Evolutionary conservation across 2,113 vertebrate species (phyloP).

Genomic region (Cnemophilus loriae): DNA sequence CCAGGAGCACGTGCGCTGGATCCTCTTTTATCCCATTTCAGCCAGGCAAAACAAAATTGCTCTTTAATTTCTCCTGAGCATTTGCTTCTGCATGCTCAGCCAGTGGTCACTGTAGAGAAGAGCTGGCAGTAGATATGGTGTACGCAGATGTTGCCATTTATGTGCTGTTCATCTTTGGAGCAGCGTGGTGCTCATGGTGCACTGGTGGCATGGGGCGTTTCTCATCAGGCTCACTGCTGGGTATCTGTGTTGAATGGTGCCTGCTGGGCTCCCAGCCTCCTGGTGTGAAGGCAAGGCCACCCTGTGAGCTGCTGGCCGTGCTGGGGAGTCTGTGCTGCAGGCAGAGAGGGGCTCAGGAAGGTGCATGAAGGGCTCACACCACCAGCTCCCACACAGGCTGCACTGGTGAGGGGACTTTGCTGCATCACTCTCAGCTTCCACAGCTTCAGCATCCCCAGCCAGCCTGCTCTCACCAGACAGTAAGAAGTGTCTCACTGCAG

Average conservation of each 20-base stretch:
- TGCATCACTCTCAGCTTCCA: neutral
- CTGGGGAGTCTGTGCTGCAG: neutral
- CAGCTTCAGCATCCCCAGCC: neutral
- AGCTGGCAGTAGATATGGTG: neutral
- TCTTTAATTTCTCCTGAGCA: neutral
- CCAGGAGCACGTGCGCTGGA: neutral
- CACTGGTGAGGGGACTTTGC: fast-evolving
- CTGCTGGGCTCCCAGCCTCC: neutral
- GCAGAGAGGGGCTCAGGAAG: neutral
- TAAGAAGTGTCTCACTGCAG: neutral
- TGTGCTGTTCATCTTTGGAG: neutral
- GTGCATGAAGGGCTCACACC: neutral
- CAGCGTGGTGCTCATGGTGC: fast-evolving
- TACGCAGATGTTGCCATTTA: neutral
- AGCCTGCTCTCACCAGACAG: neutral
- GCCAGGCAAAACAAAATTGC: neutral
- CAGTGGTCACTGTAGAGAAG: neutral
- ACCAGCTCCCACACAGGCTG: neutral
- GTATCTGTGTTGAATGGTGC: neutral
- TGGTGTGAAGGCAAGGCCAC: neutral
- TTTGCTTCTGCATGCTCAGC: neutral
- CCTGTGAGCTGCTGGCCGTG: neutral
- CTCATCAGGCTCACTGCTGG: neutral
- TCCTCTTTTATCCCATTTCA: neutral
- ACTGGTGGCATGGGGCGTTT: neutral